Evolutionary conservation across 2,113 vertebrate genomes (phyloP).

Genomic region (Eira barbara): DNA sequence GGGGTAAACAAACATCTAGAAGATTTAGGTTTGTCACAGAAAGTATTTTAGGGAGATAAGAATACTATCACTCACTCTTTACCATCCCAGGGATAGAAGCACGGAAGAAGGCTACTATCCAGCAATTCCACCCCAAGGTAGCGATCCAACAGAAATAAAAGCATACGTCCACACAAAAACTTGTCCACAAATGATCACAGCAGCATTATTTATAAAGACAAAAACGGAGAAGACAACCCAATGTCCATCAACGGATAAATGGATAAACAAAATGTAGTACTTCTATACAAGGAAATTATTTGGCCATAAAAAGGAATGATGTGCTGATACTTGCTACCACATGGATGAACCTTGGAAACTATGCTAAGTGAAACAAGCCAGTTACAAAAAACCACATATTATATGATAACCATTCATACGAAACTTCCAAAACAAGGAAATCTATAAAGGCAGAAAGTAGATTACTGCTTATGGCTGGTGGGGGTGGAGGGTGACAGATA

Average conservation of each 20-base stretch:
- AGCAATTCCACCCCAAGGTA: neutral
- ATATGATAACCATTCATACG: neutral
- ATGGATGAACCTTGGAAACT: neutral
- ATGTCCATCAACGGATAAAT: neutral
- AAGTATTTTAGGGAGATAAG: neutral
- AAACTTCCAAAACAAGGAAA: neutral
- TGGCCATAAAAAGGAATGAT: neutral
- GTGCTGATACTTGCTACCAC: neutral
- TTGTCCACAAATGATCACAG: neutral
- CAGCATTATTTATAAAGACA: neutral
- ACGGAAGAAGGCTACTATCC: neutral
- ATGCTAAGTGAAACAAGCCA: neutral
- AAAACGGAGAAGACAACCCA: neutral
- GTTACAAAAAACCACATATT: neutral
- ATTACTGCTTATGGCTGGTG: neutral
- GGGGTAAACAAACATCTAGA: neutral
- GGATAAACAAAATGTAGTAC: neutral
- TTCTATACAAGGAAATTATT: neutral
- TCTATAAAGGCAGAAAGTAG: neutral
- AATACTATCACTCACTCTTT: neutral
- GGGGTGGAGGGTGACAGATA: accelerated
- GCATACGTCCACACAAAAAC: neutral
- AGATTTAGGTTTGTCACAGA: neutral
- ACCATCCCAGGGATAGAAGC: neutral
- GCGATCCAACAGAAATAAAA: neutral